Percentiles rank a stretch among this genome's conserved stretches.
Evolutionary conservation across 1,140 invertebrate species (phyloP).

Genomic region (Anastrepha obliqua): DNA sequence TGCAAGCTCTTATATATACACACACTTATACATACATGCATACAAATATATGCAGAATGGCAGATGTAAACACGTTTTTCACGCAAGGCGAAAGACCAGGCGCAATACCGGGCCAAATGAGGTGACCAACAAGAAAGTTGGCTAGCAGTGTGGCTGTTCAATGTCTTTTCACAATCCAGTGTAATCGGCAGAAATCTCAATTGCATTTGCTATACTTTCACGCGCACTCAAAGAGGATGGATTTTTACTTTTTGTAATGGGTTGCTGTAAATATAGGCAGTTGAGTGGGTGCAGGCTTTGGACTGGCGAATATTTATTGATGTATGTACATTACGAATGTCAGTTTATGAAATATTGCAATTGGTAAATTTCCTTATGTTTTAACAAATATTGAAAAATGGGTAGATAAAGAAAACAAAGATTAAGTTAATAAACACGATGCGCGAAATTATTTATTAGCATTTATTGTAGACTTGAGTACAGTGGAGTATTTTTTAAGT

Average conservation of each 20-base stretch:
- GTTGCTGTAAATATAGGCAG: not conserved
- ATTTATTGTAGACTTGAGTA: too few relatives aligned
- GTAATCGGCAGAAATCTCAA: not conserved
- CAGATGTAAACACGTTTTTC: constrained; percentile 14
- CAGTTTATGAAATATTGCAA: too few relatives aligned
- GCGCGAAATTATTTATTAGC: too few relatives aligned
- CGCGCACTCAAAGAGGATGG: not conserved
- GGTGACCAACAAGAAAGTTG: constrained; percentile 16
- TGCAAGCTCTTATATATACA: not conserved
- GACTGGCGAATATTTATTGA: too few relatives aligned
- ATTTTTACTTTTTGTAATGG: not conserved
- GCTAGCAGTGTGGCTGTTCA: not conserved
- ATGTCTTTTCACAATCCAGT: not conserved
- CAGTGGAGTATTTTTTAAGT: too few relatives aligned
- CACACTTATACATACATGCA: not conserved
- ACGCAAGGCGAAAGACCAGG: not conserved
- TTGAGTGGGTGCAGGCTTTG: not conserved
- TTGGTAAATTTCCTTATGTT: too few relatives aligned
- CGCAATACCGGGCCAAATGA: not conserved
- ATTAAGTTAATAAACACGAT: not conserved
- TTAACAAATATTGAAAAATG: too few relatives aligned
- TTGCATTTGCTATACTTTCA: constrained; percentile 12
- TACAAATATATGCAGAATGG: not conserved
- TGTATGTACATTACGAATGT: too few relatives aligned
- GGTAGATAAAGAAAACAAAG: too few relatives aligned